Evolutionary conservation across 2,888 invertebrate species (phyloP).

Genomic region (Anoncus sp.): DNA sequence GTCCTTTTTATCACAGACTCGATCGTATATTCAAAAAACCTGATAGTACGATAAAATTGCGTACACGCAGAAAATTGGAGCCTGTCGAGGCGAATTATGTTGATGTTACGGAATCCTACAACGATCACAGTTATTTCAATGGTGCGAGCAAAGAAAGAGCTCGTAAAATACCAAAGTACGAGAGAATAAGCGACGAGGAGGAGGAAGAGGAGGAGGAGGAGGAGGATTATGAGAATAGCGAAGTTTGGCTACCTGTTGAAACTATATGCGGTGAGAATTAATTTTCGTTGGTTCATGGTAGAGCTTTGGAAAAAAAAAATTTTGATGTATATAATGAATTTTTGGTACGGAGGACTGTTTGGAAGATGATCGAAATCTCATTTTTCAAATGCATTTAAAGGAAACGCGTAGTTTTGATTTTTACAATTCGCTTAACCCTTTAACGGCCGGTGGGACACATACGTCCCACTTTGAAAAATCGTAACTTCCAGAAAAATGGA

Average conservation of each 20-base stretch:
- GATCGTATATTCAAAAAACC: slow-evolving; percentile 66
- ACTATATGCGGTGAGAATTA: slow-evolving; percentile 69
- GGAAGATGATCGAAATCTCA: too few relatives aligned
- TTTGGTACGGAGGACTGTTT: too few relatives aligned
- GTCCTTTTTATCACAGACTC: slow-evolving; percentile 70
- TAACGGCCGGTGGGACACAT: too few relatives aligned
- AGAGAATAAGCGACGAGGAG: slow-evolving; percentile 17
- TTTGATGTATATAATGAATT: too few relatives aligned
- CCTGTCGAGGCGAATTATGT: slow-evolving; percentile 51
- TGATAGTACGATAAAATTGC: slow-evolving; percentile 16
- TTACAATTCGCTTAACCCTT: too few relatives aligned
- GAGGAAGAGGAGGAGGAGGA: too few relatives aligned
- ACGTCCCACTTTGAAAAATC: too few relatives aligned
- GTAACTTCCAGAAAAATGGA: too few relatives aligned
- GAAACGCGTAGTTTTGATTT: too few relatives aligned
- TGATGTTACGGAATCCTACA: slow-evolving; percentile 55
- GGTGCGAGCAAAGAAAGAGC: background rate
- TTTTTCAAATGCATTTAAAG: too few relatives aligned
- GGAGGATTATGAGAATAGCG: slow-evolving; percentile 27
- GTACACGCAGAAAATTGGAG: slow-evolving; percentile 34
- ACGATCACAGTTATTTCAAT: slow-evolving; percentile 64
- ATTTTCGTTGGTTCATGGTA: background rate
- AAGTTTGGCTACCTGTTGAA: slow-evolving; percentile 70
- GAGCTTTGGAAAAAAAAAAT: too few relatives aligned
- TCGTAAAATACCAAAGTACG: background rate